Evolutionary conservation across 2,888 invertebrate genomes (phyloP), one percentile per base, ranked within the genome.

Genomic region (Barypeithes pellucidus): DNA sequence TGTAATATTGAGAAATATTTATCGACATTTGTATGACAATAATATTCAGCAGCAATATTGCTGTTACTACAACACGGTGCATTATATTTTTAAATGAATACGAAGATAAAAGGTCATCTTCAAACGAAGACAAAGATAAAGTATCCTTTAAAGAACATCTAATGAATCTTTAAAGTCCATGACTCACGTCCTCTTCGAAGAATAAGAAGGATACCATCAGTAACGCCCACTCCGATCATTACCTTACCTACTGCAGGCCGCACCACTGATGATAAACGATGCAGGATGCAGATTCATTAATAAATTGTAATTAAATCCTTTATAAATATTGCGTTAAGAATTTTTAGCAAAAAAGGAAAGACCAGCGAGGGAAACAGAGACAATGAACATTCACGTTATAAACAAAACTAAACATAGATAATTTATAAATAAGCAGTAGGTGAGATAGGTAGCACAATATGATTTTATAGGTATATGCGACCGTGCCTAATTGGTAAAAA

Each of bases 121-220:
- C 20, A 20, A 47, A 47, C 20, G 47, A 47, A 47, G 47, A 47
- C 2, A 47, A 47, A 47, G 47, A 45, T 45, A 45, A 45, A 45
- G 16, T 45, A 29, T 2, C 7, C 5, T 29, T 16, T 12, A 41
- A 14, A 5, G 3, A 20, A 22, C n/a, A 22, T 22, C 50, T 22
- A 50, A 50, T 22, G 22, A 22, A 50, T 50, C 50, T 22, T 50
- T 50, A 50, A 50, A 50, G 50, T 20, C 16, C 50, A 50, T 50
- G 50, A 50, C 12, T 50, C 50, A 50, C 24, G 24, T 50, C 50
- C 50, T 22, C 24, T 50, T n/a, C 11, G 47, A 9, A 22, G 50
- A 50, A 24, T 11, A 22, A 50, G 50, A 50, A 50, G 22, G n/a
- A 50, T 50, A 50, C 16, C 11, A 50, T 22, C 8, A 20, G 22